phyloP scores from a whole-genome alignment of 2,113 vertebrate species.

The Anhinga rufa region DNA sequence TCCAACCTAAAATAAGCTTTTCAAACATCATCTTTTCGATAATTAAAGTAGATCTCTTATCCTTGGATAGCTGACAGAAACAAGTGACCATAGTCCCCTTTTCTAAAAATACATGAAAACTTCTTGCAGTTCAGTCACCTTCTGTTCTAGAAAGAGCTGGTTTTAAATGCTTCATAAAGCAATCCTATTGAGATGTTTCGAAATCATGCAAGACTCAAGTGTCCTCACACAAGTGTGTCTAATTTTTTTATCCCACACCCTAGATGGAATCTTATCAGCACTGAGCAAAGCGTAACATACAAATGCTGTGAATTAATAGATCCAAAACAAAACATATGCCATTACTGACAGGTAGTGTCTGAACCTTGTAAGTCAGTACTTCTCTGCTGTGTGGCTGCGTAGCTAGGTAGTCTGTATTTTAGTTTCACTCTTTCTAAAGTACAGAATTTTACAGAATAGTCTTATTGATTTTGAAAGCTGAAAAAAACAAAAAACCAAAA shows the following conservation, averaged over 20 bases:
- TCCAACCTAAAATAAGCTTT: not conserved
- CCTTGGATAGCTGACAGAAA: not conserved
- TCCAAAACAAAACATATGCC: not conserved
- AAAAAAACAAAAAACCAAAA: not conserved
- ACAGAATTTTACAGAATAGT: not conserved
- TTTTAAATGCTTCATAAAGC: not conserved
- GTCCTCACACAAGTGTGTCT: not conserved
- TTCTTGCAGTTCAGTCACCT: not conserved
- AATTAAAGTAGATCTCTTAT: not conserved
- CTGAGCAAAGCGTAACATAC: not conserved
- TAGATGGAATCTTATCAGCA: not conserved
- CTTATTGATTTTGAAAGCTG: not conserved
- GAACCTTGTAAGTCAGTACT: not conserved
- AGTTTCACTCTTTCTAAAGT: not conserved
- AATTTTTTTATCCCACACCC: not conserved
- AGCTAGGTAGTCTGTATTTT: not conserved
- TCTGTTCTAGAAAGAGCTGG: not conserved
- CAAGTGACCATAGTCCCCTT: not conserved
- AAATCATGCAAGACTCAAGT: not conserved
- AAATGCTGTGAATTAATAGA: not conserved
- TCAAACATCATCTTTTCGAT: not conserved
- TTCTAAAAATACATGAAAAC: not conserved
- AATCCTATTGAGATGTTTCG: not conserved
- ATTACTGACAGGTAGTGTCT: not conserved
- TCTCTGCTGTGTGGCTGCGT: not conserved